phyloP scores from a whole-genome alignment of 1,140 invertebrate species.

The Diprion similis region DNA sequence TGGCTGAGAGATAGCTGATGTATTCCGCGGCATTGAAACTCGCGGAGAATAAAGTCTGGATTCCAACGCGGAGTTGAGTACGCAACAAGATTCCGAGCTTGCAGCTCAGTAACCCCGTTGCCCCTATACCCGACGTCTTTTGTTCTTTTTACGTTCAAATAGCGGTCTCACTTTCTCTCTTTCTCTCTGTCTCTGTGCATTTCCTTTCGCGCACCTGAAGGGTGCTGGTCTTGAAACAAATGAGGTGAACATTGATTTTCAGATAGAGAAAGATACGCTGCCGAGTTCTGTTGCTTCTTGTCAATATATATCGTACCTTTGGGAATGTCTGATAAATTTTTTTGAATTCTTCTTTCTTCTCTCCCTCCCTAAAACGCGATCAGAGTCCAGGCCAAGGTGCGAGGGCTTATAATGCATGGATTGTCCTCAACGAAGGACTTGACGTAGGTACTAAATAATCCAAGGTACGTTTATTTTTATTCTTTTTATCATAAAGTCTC shows the following conservation, averaged over 20 bases:
- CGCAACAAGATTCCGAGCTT: background rate
- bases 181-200: background rate
- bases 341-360: too few species aligned
- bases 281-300: too few species aligned
- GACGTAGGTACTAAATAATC: too few species aligned
- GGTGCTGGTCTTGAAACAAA: constrained; percentile 5
- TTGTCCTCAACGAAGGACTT: too few species aligned
- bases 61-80: background rate
- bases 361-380: too few species aligned
- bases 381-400: too few species aligned
- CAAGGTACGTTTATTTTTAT: too few species aligned
- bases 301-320: too few species aligned
- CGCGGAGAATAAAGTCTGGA: background rate
- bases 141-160: background rate
- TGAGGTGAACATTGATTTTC: constrained; percentile 2
- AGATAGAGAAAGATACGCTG: background rate
- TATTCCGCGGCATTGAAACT: background rate
- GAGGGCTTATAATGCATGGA: too few species aligned
- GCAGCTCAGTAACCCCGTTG: background rate
- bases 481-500: too few species aligned
- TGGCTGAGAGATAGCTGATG: background rate
- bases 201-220: background rate
- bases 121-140: background rate
- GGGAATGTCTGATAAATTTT: too few species aligned
- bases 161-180: background rate